Evolutionary conservation across 2,113 vertebrate genomes (phyloP).

Genomic region (Vimba vimba): DNA sequence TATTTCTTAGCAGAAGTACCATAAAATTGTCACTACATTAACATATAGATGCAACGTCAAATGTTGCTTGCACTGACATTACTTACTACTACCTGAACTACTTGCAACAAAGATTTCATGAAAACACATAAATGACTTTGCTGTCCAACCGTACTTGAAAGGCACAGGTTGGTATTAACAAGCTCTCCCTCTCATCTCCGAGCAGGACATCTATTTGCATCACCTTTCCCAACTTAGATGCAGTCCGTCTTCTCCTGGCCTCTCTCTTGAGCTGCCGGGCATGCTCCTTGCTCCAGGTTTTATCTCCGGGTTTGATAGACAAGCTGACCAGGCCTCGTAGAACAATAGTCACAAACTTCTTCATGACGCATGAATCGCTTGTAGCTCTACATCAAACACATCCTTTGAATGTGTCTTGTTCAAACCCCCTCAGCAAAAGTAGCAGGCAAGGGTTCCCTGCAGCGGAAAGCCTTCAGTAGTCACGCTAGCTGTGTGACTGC

Average conservation of each 20-base stretch:
- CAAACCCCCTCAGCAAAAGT: slow-evolving; percentile 45
- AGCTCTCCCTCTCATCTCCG: slow-evolving; percentile 66
- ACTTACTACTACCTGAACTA: not conserved
- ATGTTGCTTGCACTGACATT: not conserved
- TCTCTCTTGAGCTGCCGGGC: slow-evolving; percentile 67
- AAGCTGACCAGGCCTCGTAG: slow-evolving; percentile 80
- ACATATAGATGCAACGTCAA: not conserved
- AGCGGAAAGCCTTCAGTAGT: slow-evolving; percentile 72
- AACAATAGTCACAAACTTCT: slow-evolving; percentile 84
- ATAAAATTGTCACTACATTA: not conserved
- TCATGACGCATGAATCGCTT: slow-evolving; percentile 71
- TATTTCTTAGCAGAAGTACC: not conserved
- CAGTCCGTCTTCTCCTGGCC: slow-evolving; percentile 68
- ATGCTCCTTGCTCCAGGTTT: slow-evolving; percentile 76
- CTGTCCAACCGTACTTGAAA: not conserved
- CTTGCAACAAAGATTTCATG: not conserved
- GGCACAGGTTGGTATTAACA: slow-evolving; percentile 41
- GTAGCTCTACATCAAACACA: slow-evolving; percentile 12
- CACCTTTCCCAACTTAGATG: slow-evolving; percentile 67
- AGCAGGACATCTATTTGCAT: slow-evolving; percentile 67
- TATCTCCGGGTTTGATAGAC: slow-evolving; percentile 72
- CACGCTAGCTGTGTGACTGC: slow-evolving; percentile 67
- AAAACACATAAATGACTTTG: not conserved
- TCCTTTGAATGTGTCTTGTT: not conserved
- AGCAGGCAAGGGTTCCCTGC: slow-evolving; percentile 61